Percentiles rank a stretch among this genome's conserved stretches.
Evolutionary conservation across 2,888 invertebrate species (phyloP).

Genomic region (Tetropium fuscum): DNA sequence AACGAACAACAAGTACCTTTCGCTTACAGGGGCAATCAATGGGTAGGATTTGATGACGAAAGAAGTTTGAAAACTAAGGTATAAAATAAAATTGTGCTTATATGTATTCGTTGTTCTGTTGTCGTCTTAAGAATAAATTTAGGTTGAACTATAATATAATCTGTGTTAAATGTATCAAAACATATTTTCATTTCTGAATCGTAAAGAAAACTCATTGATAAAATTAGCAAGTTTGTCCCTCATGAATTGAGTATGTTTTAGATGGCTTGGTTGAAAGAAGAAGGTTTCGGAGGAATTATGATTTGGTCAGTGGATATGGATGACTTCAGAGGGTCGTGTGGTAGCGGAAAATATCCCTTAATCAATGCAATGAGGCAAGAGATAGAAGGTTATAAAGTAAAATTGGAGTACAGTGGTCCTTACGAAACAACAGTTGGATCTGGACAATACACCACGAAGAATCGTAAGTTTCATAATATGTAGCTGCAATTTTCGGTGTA

Average conservation of each 20-base stretch:
- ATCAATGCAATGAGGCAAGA: constrained; percentile 90
- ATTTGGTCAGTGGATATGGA: constrained; percentile 98
- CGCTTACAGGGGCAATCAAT: constrained; percentile 90
- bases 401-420: constrained; percentile 87
- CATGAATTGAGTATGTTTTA: too few relatives aligned
- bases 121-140: too few relatives aligned
- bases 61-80: constrained; percentile 93
- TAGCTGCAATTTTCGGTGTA: too few relatives aligned
- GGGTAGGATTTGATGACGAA: constrained; percentile 96
- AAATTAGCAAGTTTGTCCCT: too few relatives aligned
- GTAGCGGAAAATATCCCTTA: constrained; percentile 90
- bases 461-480: too few relatives aligned
- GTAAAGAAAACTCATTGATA: too few relatives aligned
- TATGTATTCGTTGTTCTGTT: too few relatives aligned
- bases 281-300: constrained; percentile 96
- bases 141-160: too few relatives aligned
- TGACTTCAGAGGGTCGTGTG: constrained; percentile 92
- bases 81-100: too few relatives aligned
- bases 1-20: constrained; percentile 97
- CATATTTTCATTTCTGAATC: too few relatives aligned
- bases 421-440: constrained; percentile 79
- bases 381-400: constrained; percentile 84
- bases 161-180: too few relatives aligned
- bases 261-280: constrained; percentile 95
- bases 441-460: constrained; percentile 88